Base-by-base conservation (phyloP, 2,888 invertebrate species). In the Torymus tubicola region DNA sequence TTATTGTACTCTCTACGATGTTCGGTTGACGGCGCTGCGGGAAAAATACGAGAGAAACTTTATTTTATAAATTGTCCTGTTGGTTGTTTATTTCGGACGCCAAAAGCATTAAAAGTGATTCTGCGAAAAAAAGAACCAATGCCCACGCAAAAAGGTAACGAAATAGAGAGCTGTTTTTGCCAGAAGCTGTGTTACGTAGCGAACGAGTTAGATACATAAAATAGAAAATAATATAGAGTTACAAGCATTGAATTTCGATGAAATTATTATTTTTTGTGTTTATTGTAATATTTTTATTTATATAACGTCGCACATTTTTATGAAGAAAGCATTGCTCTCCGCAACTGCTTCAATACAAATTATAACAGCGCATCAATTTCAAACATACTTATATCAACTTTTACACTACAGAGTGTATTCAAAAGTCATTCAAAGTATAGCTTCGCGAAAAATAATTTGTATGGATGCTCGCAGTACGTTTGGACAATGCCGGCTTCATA, bases 161-260 rank as follows among this genome's bases (percentile, higher is more conserved):
- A 18, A 73, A 69, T 63, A 52, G 14, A 73, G 42, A 73, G n/a
- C n/a, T 50, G 50, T 57, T 61, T 64, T 24, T 52, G 68, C 55
- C 24, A 65, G 24, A 81, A 78, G 65, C 74, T 16, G 14, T 16
- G 65, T 74, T 81, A 78, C 18, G 13, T 61, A 18, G 67, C 65
- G 65, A 71, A 65, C 58, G 52, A 61, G 65, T 78, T 81, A 69
- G 53, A 75, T 55, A 81, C 61, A 42, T 81, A 58, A 70, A 61
- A 67, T 55, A 0, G 24, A 61, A 70, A 52, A 68, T 16, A 57
- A 75, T 31, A 71, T 63, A 80, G 16, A 61, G 72, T 53, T 63
- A 8, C 5, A 69, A 73, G 65, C 69, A 21, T 65, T 70, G 10
- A 60, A 55, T 53, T 72, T 12, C 42, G 55, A 67, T 65, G 18